Evolutionary conservation across 2,888 invertebrate genomes (phyloP).

Genomic region (Venusia cambrica): DNA sequence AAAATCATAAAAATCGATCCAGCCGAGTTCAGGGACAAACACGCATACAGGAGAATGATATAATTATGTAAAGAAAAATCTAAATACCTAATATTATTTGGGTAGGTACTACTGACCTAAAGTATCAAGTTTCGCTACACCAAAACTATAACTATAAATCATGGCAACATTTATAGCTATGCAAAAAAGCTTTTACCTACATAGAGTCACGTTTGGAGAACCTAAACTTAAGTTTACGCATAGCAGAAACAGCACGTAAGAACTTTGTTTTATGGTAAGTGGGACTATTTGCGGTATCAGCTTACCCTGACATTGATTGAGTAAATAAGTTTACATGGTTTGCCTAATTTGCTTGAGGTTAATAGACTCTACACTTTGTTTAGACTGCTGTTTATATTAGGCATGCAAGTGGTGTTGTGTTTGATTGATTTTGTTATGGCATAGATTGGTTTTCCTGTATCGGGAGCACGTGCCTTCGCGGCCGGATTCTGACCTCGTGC

Average conservation of each 20-base stretch:
- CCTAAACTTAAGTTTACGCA: conserved; percentile 9
- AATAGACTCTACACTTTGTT: conserved; percentile 17
- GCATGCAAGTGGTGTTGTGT: conserved; percentile 12
- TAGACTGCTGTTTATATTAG: not conserved
- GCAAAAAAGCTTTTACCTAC: no score
- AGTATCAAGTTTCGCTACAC: no score
- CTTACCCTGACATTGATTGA: conserved; percentile 16
- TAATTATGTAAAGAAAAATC: no score
- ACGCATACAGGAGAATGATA: no score
- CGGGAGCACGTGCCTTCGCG: conserved; percentile 38
- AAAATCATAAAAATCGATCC: no score
- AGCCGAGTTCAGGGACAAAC: no score
- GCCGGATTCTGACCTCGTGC: conserved; percentile 38
- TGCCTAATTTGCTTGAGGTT: conserved; percentile 17
- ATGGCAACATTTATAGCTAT: no score
- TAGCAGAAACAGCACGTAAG: conserved; percentile 9
- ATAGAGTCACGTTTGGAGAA: conserved; percentile 5
- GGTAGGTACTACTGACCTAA: no score
- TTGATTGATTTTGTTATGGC: conserved; percentile 23
- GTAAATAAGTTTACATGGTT: conserved; percentile 3
- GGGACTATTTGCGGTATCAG: conserved; percentile 1
- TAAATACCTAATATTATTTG: no score
- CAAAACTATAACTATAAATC: no score
- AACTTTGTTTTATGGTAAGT: conserved; percentile 6
- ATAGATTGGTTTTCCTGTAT: conserved; percentile 22